phyloP scores from a whole-genome alignment of 2,888 invertebrate species.

The Eupithecia pulchellata region DNA sequence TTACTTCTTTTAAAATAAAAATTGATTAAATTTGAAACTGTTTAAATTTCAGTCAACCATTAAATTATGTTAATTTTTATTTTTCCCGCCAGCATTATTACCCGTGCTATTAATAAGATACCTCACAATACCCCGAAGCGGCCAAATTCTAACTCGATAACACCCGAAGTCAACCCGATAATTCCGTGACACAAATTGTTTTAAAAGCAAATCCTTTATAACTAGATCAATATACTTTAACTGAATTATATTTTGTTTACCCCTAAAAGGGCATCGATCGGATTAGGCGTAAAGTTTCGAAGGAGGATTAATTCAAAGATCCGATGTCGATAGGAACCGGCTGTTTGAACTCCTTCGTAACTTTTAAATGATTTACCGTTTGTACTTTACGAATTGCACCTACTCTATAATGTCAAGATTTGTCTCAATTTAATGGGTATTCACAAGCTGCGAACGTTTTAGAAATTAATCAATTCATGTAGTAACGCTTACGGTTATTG shows the following conservation, averaged over 20 bases:
- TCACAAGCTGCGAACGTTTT: not conserved
- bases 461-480: not conserved
- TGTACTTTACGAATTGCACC: conserved; percentile 19
- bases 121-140: conserved; percentile 6
- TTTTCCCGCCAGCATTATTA: not conserved
- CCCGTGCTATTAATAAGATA: not conserved
- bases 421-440: conserved; percentile 10
- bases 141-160: conserved; percentile 32
- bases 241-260: conserved; percentile 74
- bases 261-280: conserved; percentile 70
- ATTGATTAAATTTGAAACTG: too few species aligned
- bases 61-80: not conserved
- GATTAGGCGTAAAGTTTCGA: conserved; percentile 77
- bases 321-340: conserved; percentile 45
- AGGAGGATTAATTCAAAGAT: conserved; percentile 73
- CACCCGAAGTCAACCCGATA: conserved; percentile 34
- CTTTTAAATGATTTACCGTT: conserved; percentile 45
- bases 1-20: not conserved
- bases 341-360: conserved; percentile 38
- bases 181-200: conserved; percentile 45
- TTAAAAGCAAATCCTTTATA: conserved; percentile 51
- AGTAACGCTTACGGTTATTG: not conserved
- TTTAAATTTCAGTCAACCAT: too few species aligned
- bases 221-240: conserved; percentile 79
- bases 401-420: conserved; percentile 22